Evolutionary conservation across 1,140 invertebrate genomes (phyloP).

Genomic region (Drosophila malerkotliana): DNA sequence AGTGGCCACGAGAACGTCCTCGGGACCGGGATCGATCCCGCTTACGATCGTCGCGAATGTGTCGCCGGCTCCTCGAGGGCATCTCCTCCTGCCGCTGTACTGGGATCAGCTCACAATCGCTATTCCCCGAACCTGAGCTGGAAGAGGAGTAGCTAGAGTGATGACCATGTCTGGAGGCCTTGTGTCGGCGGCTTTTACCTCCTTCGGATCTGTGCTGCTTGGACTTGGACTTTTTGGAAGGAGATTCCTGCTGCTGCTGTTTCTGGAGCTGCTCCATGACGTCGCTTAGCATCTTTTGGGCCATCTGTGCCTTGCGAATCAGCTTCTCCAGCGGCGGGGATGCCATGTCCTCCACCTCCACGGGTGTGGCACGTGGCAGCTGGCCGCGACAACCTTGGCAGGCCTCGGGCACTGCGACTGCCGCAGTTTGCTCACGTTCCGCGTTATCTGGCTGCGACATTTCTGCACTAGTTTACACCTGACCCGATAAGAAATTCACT

Average conservation of each 20-base stretch:
- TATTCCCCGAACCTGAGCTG: conserved; percentile 34
- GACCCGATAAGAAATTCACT: conserved; percentile 39
- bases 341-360: conserved; percentile 65
- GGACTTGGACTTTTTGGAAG: conserved; percentile 8
- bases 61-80: conserved; percentile 10
- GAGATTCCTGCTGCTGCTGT: conserved; percentile 24
- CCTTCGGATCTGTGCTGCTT: conserved; percentile 15
- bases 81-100: conserved; percentile 7
- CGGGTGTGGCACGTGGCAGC: conserved; percentile 31
- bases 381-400: conserved; percentile 56
- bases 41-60: conserved; percentile 42
- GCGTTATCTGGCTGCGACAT: conserved; percentile 58
- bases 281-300: conserved; percentile 56
- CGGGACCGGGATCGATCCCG: conserved; percentile 50
- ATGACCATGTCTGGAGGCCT: conserved; percentile 17
- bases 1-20: conserved; percentile 48
- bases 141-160: conserved; percentile 18
- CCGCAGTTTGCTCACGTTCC: conserved; percentile 21
- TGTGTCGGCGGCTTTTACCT: conserved; percentile 26
- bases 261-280: conserved; percentile 45
- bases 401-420: conserved; percentile 27
- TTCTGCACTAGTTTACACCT: conserved; percentile 41
- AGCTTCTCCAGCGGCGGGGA: conserved; percentile 36
- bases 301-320: conserved; percentile 50
- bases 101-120: conserved; percentile 42